A percentile compares a stretch with the other conserved stretches of the same genome.
Evolutionary conservation across 2,113 vertebrate genomes (phyloP).

Genomic region (Pterocles orientalis): DNA sequence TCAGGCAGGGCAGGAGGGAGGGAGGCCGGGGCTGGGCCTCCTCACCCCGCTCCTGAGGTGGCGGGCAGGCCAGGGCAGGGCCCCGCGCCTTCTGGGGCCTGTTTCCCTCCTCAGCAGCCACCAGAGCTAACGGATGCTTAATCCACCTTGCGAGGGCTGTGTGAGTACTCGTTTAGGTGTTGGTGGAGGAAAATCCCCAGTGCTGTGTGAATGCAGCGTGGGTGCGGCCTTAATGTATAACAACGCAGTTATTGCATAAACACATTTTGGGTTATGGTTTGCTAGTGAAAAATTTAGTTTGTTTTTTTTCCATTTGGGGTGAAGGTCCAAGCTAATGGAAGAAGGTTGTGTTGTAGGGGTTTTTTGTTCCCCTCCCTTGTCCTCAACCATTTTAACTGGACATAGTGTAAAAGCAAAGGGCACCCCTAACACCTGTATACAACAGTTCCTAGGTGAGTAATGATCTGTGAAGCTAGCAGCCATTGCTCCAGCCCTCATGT

Average conservation of each 20-base stretch:
- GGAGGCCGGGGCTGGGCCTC: neutral
- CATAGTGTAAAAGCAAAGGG: neutral
- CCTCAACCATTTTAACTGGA: neutral
- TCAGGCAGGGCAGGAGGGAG: neutral
- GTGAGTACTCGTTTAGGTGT: no score
- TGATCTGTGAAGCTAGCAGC: neutral
- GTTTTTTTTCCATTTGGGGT: neutral
- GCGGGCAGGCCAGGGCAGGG: neutral
- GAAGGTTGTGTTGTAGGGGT: accelerated
- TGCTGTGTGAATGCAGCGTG: accelerated
- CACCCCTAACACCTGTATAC: neutral
- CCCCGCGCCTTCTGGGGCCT: accelerated
- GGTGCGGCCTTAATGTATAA: accelerated
- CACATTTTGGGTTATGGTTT: neutral
- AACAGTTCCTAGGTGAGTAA: neutral
- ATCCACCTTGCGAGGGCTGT: neutral
- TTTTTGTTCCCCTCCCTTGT: neutral
- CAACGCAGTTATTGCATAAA: neutral
- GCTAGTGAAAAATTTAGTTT: neutral
- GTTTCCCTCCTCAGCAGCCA: neutral
- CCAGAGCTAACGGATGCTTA: accelerated
- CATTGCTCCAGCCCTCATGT: accelerated
- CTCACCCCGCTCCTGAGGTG: accelerated
- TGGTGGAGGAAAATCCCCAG: neutral
- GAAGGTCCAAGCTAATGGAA: neutral